Evolutionary conservation across 2,113 vertebrate genomes (phyloP).

Genomic region (Brevimyrus niger): DNA sequence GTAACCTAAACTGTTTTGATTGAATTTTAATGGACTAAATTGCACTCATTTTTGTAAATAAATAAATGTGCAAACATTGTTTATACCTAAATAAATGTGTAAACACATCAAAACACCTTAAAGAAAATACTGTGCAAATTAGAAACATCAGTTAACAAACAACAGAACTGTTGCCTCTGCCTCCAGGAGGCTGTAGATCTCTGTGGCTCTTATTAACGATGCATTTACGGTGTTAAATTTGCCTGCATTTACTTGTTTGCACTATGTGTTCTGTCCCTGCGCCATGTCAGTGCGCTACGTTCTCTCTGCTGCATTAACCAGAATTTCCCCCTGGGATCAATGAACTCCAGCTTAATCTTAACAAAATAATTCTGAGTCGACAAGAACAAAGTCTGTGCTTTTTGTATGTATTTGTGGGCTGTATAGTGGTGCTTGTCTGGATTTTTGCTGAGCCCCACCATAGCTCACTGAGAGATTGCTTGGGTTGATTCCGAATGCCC

Average conservation of each 20-base stretch:
- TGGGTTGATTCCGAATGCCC: not conserved
- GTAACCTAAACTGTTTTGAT: not conserved
- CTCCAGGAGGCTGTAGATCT: not conserved
- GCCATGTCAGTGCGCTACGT: not conserved
- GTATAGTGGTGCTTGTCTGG: not conserved
- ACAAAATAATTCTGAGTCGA: not conserved
- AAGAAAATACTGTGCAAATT: not conserved
- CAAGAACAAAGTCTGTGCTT: not conserved
- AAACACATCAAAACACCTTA: not conserved
- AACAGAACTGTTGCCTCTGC: not conserved
- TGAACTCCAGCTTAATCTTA: not conserved
- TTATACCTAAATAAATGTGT: not conserved
- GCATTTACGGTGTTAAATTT: not conserved
- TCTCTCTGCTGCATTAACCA: not conserved
- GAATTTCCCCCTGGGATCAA: not conserved
- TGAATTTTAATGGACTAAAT: not conserved
- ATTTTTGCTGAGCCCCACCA: not conserved
- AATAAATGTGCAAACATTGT: not conserved
- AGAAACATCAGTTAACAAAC: not conserved
- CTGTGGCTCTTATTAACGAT: not conserved
- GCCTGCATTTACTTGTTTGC: not conserved
- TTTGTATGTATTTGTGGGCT: not conserved
- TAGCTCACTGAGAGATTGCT: not conserved
- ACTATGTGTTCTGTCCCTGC: not conserved
- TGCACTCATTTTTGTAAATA: not conserved